phyloP scores from a whole-genome alignment of 2,888 invertebrate species.

The Agrochola circellaris region DNA sequence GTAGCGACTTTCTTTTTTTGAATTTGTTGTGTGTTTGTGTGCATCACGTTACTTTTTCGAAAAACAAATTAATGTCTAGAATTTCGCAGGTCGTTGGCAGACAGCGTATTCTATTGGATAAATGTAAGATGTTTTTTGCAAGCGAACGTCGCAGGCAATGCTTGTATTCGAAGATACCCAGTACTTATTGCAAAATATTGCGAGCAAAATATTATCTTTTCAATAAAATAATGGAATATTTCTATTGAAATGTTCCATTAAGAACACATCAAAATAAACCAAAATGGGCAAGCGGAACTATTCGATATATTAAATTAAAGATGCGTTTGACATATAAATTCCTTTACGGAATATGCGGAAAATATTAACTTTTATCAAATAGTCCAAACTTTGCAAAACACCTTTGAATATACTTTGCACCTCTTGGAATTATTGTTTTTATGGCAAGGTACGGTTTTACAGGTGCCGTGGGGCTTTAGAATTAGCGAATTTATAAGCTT shows the following conservation, averaged over 20 bases:
- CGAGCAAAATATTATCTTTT: slow-evolving; percentile 16
- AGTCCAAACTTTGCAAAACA: not conserved
- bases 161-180: not conserved
- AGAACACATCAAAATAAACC: slow-evolving; percentile 8
- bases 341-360: not conserved
- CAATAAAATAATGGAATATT: slow-evolving; percentile 28
- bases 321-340: slow-evolving; percentile 16
- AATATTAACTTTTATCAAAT: slow-evolving; percentile 14
- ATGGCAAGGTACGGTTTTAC: not conserved
- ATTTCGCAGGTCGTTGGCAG: not conserved
- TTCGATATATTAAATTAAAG: slow-evolving; percentile 19
- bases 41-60: not conserved
- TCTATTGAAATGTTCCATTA: too few relatives aligned
- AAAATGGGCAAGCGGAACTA: slow-evolving; percentile 34
- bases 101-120: not conserved
- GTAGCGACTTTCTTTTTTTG: too few relatives aligned
- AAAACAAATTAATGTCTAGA: not conserved
- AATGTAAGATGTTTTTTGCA: not conserved
- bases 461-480: not conserved
- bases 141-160: not conserved
- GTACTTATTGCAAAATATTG: slow-evolving; percentile 35
- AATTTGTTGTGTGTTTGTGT: too few relatives aligned
- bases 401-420: not conserved
- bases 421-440: not conserved
- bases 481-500: not conserved